Conservation (phyloP, 2,888 invertebrate genomes). For the Ditylenchus weischeri region DNA sequence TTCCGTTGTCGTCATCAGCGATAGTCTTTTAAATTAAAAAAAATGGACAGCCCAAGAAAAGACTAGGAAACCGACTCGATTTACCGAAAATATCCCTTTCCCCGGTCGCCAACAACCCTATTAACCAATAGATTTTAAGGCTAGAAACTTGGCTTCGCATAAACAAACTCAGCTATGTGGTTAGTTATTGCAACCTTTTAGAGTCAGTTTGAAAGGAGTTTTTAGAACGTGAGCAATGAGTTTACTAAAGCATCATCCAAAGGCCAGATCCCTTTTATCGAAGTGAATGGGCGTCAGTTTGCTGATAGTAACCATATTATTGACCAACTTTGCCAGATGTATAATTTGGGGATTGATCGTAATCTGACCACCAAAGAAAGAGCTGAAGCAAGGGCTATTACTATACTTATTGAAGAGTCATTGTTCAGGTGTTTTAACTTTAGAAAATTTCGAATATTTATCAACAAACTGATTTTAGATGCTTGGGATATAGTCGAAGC, state of each 20-base stretch:
- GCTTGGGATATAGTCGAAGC: no score
- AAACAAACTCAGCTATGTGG: constrained; percentile 71
- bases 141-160: constrained; percentile 71
- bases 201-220: not conserved
- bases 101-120: no score
- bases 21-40: no score
- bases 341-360: constrained; percentile 32
- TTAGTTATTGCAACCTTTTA: not conserved
- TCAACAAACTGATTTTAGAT: no score
- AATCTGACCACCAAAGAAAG: constrained; percentile 36
- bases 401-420: constrained; percentile 44
- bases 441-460: not conserved
- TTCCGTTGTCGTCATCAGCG: no score
- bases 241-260: constrained; percentile 45
- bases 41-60: no score
- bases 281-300: constrained; percentile 84
- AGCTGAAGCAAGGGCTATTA: constrained; percentile 40
- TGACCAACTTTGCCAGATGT: constrained; percentile 35
- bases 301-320: constrained; percentile 87
- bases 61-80: no score
- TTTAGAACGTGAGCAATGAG: constrained; percentile 52
- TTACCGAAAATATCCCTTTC: no score
- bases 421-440: constrained; percentile 23
- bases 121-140: no score
- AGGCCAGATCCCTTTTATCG: constrained; percentile 77